phyloP scores from a whole-genome alignment of 23 tunicate species.

The Styela plicata region DNA sequence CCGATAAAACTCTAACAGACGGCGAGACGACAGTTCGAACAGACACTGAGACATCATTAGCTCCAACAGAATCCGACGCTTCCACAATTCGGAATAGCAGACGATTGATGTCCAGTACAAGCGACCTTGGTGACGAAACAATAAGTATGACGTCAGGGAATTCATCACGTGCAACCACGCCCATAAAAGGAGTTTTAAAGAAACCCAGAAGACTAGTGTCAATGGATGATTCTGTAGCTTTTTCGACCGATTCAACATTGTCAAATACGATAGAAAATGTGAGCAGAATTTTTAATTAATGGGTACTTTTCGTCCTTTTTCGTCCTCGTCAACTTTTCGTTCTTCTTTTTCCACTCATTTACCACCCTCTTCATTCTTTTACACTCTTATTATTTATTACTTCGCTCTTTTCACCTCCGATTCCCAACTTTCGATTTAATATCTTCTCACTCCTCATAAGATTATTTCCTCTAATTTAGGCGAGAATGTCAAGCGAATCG shows the following conservation, averaged over 20 bases:
- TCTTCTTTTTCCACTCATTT: too few relatives aligned
- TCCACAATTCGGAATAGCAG: slow-evolving; percentile 1
- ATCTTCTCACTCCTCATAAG: background rate
- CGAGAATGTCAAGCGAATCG: background rate
- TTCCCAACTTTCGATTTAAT: too few relatives aligned
- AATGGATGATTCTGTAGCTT: slow-evolving; percentile 9
- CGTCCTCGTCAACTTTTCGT: too few relatives aligned
- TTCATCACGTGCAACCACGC: slow-evolving; percentile 32
- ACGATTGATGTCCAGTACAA: slow-evolving; percentile 33
- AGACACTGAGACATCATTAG: slow-evolving; percentile 8
- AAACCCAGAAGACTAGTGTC: slow-evolving; percentile 12
- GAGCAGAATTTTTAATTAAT: too few relatives aligned
- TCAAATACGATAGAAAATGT: slow-evolving; percentile 14
- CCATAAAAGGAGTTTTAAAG: slow-evolving; percentile 33
- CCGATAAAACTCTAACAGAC: slow-evolving; percentile 2
- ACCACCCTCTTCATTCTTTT: too few relatives aligned
- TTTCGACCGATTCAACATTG: slow-evolving; percentile 10
- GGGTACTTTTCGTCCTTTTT: too few relatives aligned
- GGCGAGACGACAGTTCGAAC: background rate
- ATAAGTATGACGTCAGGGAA: slow-evolving; percentile 28
- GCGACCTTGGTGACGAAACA: slow-evolving; percentile 30
- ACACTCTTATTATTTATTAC: too few relatives aligned
- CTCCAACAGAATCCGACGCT: background rate
- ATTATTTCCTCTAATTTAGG: slow-evolving; percentile 2
- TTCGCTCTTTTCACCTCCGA: too few relatives aligned